phyloP scores from a whole-genome alignment of 2,113 vertebrate genomes.

The Pipa parva region DNA sequence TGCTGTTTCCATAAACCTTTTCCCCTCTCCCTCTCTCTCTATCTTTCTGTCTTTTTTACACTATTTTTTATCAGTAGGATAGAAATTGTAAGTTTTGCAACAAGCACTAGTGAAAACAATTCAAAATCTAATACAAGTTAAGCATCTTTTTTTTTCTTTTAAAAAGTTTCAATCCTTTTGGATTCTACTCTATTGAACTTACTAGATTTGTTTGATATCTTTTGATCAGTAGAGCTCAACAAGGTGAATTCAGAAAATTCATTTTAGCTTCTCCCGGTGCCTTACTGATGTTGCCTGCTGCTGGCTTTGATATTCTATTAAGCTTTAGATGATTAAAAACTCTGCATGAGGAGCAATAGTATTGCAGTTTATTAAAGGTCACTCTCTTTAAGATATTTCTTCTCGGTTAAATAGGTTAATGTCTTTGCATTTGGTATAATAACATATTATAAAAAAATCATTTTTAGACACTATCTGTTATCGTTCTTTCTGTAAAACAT shows the following conservation, averaged over 20 bases:
- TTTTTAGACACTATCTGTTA: background rate
- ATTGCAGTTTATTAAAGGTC: slow-evolving; percentile 1
- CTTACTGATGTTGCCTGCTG: slow-evolving; percentile 17
- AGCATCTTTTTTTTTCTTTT: no score
- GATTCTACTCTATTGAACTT: background rate
- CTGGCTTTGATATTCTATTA: slow-evolving; percentile 16
- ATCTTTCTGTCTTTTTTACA: no score
- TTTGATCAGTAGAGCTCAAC: slow-evolving; percentile 3
- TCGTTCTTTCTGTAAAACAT: background rate
- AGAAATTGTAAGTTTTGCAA: no score
- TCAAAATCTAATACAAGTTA: no score
- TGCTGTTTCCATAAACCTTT: no score
- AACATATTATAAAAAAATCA: background rate
- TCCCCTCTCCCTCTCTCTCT: no score
- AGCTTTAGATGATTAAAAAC: slow-evolving; percentile 22
- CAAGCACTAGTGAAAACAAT: no score
- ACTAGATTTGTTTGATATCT: background rate
- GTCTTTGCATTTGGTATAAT: background rate
- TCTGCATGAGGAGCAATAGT: slow-evolving; percentile 17
- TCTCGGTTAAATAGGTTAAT: slow-evolving; percentile 8
- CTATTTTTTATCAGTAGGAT: no score
- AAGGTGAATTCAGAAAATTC: slow-evolving; percentile 5
- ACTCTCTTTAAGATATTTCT: background rate
- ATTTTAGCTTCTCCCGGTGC: slow-evolving; percentile 7
- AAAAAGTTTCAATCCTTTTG: background rate